Evolutionary conservation across 2,888 invertebrate species (phyloP).

Genomic region (Griposia aprilina): DNA sequence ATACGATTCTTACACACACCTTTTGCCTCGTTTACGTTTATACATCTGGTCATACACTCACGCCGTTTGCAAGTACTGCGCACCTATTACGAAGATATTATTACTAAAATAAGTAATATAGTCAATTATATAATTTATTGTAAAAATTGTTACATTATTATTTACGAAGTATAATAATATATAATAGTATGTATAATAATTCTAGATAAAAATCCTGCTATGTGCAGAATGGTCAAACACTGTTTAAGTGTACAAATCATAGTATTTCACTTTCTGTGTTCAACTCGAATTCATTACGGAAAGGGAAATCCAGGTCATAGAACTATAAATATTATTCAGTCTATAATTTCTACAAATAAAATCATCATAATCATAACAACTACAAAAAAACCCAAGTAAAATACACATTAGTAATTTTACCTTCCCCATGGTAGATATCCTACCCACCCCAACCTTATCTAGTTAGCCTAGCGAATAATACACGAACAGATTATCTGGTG

Average conservation of each 20-base stretch:
- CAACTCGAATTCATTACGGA: no score
- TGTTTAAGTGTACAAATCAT: not conserved
- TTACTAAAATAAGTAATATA: not conserved
- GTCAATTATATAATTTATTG: not conserved
- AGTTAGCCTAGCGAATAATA: not conserved
- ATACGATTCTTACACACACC: no score
- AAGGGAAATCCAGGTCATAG: no score
- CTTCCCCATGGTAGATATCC: conserved; percentile 24
- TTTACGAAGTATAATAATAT: no score
- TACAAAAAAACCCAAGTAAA: conserved; percentile 19
- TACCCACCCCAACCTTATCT: conserved; percentile 11
- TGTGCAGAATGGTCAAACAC: conserved; percentile 7
- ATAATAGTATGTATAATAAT: no score
- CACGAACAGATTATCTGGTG: not conserved
- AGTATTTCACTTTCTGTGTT: no score
- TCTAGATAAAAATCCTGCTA: not conserved
- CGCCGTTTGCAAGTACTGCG: no score
- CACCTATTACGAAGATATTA: no score
- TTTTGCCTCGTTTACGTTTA: no score
- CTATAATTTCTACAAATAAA: not conserved
- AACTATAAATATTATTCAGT: not conserved
- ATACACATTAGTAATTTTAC: conserved; percentile 48
- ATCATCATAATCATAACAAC: conserved; percentile 2
- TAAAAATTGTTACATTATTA: not conserved
- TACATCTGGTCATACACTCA: no score